Evolutionary conservation across 1,140 invertebrate genomes (phyloP), one percentile per base, ranked within the genome.

Genomic region (Andrena cerasifolii): DNA sequence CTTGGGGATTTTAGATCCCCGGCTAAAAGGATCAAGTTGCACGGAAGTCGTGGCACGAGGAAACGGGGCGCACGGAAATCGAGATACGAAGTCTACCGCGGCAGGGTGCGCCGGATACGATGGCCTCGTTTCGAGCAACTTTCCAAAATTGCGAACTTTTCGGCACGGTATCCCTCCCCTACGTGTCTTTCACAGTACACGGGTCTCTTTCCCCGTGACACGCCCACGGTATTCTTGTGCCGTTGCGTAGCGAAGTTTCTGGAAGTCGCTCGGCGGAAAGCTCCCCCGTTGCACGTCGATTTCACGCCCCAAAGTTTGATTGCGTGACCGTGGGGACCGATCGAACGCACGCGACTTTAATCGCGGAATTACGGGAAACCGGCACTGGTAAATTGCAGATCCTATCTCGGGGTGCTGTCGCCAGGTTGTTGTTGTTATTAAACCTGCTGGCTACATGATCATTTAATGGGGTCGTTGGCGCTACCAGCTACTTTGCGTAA

Each of bases 261-360:
- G 71, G 58, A 51, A 66, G 71, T 78, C 65, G 51, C 73, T 40
- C 4, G 61, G 43, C 54, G 62, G n/a, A 36, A 58, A 74, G 65
- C 45, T 76, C 78, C 26, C 63, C 59, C 47, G 10, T 36, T 33
- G 18, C 26, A 45, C 53, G 40, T 12, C 14, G 54, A 68, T 80
- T 80, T 80, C 80, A 76, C 71, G 58, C 43, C 43, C n/a, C 43
- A n/a, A 82, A 70, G 63, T 80, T 82, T 72, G 78, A 82, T 80
- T 68, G 61, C 78, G 26, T 47, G 43, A 47, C 26, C 56, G 78
- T 33, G 36, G 58, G 59, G 24, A 56, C 16, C 28, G 70, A 49
- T 47, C 70, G 56, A 26, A 26, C 43, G 54, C 70, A 61, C 70
- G 70, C 70, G 28, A 72, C 43, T 36, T 36, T 47, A 49, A 78